A percentile compares a stretch with the other conserved stretches of the same genome.
Conservation (phyloP, 2,888 invertebrate species). For the Apamea sordens region DNA sequence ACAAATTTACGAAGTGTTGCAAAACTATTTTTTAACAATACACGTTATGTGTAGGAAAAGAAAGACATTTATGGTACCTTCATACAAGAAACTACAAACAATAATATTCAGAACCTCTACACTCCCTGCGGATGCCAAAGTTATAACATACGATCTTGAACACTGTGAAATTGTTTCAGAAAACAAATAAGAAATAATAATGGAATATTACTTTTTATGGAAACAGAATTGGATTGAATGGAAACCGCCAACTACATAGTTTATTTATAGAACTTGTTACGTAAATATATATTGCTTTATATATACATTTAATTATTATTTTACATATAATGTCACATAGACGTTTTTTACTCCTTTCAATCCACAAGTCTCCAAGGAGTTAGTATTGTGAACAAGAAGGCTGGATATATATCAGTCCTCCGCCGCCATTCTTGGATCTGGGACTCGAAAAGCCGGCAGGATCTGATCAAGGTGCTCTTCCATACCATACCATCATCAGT, state of each 20-base stretch:
- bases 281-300: too few species aligned
- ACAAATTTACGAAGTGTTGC: background rate
- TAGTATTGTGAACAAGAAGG: too few species aligned
- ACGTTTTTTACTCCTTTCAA: too few species aligned
- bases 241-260: background rate
- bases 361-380: too few species aligned
- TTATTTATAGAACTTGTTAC: slow-evolving; percentile 6
- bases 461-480: too few species aligned
- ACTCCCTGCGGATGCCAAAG: background rate
- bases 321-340: too few species aligned
- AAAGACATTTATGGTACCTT: background rate
- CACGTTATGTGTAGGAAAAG: background rate
- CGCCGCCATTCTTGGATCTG: too few species aligned
- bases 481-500: too few species aligned
- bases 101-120: background rate
- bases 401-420: too few species aligned
- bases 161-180: slow-evolving; percentile 12
- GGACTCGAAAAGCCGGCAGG: too few species aligned
- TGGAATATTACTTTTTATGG: slow-evolving; percentile 5
- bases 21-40: background rate
- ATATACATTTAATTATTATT: too few species aligned
- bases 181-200: slow-evolving; percentile 15
- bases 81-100: background rate
- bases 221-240: background rate
- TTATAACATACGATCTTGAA: background rate